Percentiles rank a stretch among this genome's conserved stretches.
Conservation (phyloP, 2,797 vertebrate species). For the Okamejei kenojei region DNA sequence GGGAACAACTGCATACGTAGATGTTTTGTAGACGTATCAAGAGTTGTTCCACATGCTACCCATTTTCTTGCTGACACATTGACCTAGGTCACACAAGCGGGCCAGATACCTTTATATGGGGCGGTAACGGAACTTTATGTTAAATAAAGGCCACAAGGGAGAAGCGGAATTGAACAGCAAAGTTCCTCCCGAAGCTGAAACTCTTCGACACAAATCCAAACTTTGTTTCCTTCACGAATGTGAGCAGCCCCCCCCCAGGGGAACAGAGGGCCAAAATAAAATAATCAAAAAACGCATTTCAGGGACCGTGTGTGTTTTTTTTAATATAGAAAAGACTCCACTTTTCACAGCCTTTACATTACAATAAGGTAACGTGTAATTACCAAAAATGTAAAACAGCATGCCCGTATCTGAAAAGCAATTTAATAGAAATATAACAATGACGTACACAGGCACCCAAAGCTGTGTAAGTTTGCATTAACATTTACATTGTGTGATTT, state of each 20-base stretch:
- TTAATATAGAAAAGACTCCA: background rate
- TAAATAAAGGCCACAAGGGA: no score
- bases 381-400: background rate
- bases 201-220: background rate
- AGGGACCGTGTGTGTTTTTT: background rate
- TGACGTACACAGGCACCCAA: background rate
- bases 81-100: no score
- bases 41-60: no score
- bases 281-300: background rate
- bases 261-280: background rate
- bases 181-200: no score
- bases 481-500: conserved; percentile 20
- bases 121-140: no score
- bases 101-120: no score
- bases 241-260: background rate
- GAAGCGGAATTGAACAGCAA: no score
- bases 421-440: background rate
- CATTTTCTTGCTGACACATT: no score
- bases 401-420: background rate
- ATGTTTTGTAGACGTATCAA: no score
- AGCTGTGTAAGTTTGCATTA: background rate
- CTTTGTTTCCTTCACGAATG: background rate
- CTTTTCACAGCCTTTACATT: background rate
- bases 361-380: background rate
- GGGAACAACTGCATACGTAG: no score